Percentiles rank a stretch among this genome's conserved stretches.
These are phyloP conservation scores for Eutrigla gurnardus DNA, from an alignment of 2,797 vertebrate genomes.

Conservation along the genomic window DNA sequence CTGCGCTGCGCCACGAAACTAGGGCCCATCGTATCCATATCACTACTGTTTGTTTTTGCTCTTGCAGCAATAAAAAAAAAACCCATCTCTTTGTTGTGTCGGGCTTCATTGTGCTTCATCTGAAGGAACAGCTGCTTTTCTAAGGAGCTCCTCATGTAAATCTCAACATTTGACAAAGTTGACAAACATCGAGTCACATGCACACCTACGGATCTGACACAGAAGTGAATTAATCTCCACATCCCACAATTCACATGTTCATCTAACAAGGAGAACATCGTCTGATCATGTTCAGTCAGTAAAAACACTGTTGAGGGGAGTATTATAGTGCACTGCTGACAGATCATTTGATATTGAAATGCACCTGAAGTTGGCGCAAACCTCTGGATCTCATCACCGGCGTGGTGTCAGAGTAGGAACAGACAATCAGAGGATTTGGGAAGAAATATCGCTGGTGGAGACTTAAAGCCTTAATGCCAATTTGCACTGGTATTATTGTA, in stretches of 20 bases:
- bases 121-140: background rate
- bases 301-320: background rate
- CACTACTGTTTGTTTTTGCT: too few species aligned
- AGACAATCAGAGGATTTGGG: conserved; percentile 8
- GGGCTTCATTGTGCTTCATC: background rate
- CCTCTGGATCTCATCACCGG: conserved; percentile 1
- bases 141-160: background rate
- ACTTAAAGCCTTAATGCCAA: conserved; percentile 1
- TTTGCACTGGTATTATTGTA: background rate
- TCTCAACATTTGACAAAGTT: background rate
- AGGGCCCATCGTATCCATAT: too few species aligned
- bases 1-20: too few species aligned
- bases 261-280: background rate
- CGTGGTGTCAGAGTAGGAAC: background rate
- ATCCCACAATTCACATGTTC: background rate
- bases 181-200: background rate
- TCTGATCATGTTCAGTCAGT: background rate
- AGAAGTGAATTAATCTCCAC: background rate
- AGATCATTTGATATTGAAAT: background rate
- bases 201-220: background rate
- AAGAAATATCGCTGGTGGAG: background rate
- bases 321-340: background rate
- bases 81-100: background rate
- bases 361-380: background rate
- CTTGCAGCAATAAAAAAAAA: too few species aligned